A percentile compares a stretch with the other conserved stretches of the same genome.
Evolutionary conservation across 2,797 vertebrate genomes (phyloP).

Genomic region (Darevskia mixta): DNA sequence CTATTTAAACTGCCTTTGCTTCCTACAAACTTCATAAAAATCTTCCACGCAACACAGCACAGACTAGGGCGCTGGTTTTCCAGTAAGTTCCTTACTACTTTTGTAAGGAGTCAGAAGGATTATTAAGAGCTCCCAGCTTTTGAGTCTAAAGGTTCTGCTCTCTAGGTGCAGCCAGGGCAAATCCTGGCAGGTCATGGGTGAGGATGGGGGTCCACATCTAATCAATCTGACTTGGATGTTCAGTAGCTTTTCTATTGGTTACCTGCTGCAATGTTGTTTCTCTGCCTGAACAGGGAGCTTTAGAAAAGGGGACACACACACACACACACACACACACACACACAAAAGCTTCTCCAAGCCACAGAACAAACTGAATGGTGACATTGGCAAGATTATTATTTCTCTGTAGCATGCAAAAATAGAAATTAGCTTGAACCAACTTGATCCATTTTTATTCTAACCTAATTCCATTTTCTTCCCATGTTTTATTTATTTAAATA

Average conservation of each 20-base stretch:
- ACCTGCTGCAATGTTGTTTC: background rate
- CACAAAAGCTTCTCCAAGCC: background rate
- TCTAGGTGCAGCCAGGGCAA: background rate
- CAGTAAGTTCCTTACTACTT: background rate
- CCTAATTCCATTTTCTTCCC: too few species aligned
- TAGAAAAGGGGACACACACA: too few species aligned
- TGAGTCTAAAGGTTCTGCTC: background rate
- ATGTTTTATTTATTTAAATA: too few species aligned
- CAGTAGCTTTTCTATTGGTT: background rate
- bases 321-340: too few species aligned
- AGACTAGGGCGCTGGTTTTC: background rate
- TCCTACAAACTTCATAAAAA: background rate
- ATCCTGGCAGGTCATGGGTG: background rate
- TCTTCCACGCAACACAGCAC: too few species aligned
- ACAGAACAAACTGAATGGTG: background rate
- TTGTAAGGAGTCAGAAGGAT: background rate
- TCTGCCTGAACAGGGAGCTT: background rate
- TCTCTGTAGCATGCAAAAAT: background rate
- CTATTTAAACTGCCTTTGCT: background rate
- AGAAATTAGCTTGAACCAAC: background rate
- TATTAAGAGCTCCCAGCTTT: background rate
- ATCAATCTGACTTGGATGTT: background rate
- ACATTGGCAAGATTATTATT: background rate
- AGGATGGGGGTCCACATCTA: background rate
- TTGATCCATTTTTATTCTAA: background rate